Conservation (phyloP, 2,888 invertebrate species). For the Rhodophaea formosa region DNA sequence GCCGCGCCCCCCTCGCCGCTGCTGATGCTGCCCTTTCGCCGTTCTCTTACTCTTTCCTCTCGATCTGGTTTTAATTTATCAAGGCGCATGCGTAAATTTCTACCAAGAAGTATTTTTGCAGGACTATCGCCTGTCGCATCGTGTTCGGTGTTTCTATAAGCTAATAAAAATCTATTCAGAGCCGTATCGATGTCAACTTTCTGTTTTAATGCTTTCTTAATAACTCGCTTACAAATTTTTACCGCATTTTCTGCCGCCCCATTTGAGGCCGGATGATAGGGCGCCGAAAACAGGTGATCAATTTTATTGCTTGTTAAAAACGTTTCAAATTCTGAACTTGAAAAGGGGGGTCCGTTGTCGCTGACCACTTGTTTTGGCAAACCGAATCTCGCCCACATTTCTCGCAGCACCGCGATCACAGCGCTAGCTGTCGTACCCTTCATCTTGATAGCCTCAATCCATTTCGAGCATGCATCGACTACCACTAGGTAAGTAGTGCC, state of each 20-base stretch:
- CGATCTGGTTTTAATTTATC: constrained; percentile 21
- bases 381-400: constrained; percentile 19
- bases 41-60: not conserved
- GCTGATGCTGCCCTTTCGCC: not conserved
- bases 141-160: constrained; percentile 27
- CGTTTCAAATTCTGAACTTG: constrained; percentile 23
- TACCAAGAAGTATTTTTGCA: constrained; percentile 22
- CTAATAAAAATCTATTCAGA: too few species aligned
- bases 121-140: constrained; percentile 25
- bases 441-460: constrained; percentile 19
- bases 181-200: constrained; percentile 21
- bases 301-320: constrained; percentile 19
- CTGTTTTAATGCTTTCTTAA: constrained; percentile 27
- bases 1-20: constrained; percentile 4
- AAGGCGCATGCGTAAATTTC: constrained; percentile 22
- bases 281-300: constrained; percentile 20
- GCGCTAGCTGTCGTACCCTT: constrained; percentile 9
- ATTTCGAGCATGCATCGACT: constrained; percentile 17
- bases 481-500: not conserved
- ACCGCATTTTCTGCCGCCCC: constrained; percentile 33
- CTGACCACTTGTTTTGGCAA: constrained; percentile 17
- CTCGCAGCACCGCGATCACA: constrained; percentile 13
- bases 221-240: constrained; percentile 29
- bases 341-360: constrained; percentile 22
- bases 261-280: constrained; percentile 26